Evolutionary conservation across 1,140 invertebrate genomes (phyloP).

Genomic region (Nebria ingens): DNA sequence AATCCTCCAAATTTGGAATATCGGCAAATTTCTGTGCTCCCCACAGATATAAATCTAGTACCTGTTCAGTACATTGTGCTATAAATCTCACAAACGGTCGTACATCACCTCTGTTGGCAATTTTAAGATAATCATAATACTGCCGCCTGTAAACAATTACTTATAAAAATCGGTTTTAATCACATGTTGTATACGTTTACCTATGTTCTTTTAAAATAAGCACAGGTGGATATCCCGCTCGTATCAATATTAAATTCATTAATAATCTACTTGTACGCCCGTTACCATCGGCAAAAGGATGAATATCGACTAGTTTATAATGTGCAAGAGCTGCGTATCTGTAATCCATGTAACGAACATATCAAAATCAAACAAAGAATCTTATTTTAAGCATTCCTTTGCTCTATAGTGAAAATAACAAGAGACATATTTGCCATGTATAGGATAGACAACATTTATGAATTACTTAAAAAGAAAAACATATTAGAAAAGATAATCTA

Average conservation of each 20-base stretch:
- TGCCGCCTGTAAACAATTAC: constrained; percentile 39
- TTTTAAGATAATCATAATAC: constrained; percentile 79
- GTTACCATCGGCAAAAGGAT: constrained; percentile 90
- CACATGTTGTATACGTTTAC: constrained; percentile 15
- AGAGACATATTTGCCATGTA: constrained; percentile 10
- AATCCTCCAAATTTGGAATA: background rate
- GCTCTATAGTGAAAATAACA: too few species aligned
- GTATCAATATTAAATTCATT: constrained; percentile 97
- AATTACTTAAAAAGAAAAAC: background rate
- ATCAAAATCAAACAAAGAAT: background rate
- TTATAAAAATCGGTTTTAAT: background rate
- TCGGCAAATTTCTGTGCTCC: constrained; percentile 40
- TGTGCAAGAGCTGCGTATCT: constrained; percentile 88
- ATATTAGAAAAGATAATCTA: constrained; percentile 28
- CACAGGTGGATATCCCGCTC: constrained; percentile 92
- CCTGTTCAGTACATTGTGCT: constrained; percentile 85
- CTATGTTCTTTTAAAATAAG: constrained; percentile 89
- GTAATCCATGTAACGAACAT: too few species aligned
- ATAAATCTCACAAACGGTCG: constrained; percentile 92
- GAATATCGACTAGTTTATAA: constrained; percentile 92
- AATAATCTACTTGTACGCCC: constrained; percentile 86
- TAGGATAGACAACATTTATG: too few species aligned
- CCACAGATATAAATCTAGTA: constrained; percentile 87
- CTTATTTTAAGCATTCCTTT: constrained; percentile 1
- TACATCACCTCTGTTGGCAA: constrained; percentile 86